phyloP scores from a whole-genome alignment of 2,888 invertebrate species.

The Pecten maximus region DNA sequence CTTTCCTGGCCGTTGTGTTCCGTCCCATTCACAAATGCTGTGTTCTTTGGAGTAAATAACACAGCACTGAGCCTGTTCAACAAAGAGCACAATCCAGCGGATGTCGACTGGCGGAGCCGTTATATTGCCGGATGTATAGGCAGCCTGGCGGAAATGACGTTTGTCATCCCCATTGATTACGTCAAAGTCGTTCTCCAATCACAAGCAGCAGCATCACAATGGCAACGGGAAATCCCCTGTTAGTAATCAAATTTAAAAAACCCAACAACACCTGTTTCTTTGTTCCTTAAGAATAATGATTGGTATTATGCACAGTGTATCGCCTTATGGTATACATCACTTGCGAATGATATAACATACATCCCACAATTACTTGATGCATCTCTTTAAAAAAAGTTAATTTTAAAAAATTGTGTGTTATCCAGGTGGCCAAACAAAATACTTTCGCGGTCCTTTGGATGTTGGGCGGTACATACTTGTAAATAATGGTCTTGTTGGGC shows the following conservation, averaged over 20 bases:
- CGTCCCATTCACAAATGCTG: neutral
- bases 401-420: too few relatives aligned
- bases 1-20: neutral
- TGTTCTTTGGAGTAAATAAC: conserved; percentile 6
- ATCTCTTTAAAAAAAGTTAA: too few relatives aligned
- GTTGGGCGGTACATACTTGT: neutral
- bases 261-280: too few relatives aligned
- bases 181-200: neutral
- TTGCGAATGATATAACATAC: too few relatives aligned
- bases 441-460: neutral
- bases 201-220: neutral
- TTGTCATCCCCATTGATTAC: neutral
- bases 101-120: neutral
- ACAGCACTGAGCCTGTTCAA: neutral
- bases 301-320: too few relatives aligned
- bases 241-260: too few relatives aligned
- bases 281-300: too few relatives aligned
- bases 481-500: neutral
- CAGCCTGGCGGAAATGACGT: neutral
- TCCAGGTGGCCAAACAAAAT: neutral
- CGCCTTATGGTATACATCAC: too few relatives aligned
- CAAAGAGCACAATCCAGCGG: neutral
- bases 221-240: neutral
- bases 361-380: too few relatives aligned
- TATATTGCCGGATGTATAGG: neutral